Evolutionary conservation across 1,140 invertebrate genomes (phyloP).

Genomic region (Aphelinus atriplicis): DNA sequence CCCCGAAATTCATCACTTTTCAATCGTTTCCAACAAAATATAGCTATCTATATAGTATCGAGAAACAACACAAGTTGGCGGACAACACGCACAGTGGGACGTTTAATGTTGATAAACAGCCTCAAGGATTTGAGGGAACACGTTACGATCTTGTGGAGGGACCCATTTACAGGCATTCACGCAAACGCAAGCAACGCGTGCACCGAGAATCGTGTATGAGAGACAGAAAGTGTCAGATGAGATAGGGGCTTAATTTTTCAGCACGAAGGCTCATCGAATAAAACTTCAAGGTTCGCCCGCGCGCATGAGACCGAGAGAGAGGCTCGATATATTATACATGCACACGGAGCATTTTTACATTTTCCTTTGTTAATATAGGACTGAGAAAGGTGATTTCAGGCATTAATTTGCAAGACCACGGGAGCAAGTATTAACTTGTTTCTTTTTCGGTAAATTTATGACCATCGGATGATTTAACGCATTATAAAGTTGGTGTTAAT

Average conservation of each 20-base stretch:
- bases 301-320: background rate
- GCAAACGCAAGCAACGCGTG: background rate
- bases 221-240: background rate
- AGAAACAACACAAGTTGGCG: too few relatives aligned
- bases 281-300: background rate
- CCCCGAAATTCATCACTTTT: too few relatives aligned
- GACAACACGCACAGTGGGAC: too few relatives aligned
- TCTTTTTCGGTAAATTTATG: background rate
- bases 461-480: background rate
- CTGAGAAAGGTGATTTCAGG: background rate
- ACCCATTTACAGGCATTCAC: background rate
- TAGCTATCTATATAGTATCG: too few relatives aligned
- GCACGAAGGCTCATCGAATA: background rate
- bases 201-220: too few relatives aligned
- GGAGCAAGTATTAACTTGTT: background rate
- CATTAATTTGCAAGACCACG: slow-evolving; percentile 3
- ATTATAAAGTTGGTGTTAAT: slow-evolving; percentile 11
- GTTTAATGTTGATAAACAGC: too few relatives aligned
- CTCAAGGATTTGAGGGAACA: too few relatives aligned
- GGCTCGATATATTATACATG: background rate
- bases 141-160: too few relatives aligned
- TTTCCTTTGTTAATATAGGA: slow-evolving; percentile 4
- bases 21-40: too few relatives aligned
- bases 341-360: background rate
- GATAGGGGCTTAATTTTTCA: slow-evolving; percentile 1